Conservation (phyloP, 2,797 vertebrate genomes). For the Lepidocolaptes lacrymiger region DNA sequence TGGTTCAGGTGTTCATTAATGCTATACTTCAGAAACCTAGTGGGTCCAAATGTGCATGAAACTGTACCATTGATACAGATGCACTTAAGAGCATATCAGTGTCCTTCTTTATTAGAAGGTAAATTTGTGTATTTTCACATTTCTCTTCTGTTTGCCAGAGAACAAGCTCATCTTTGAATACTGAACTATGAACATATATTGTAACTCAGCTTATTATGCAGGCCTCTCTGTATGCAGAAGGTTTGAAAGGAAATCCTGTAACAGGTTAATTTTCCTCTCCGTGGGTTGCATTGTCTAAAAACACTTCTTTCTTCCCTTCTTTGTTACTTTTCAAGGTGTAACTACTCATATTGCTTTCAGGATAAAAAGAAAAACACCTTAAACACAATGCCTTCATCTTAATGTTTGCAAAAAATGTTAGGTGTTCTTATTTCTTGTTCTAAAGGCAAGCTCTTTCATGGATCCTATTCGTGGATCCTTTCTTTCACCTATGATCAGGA, state of each 20-base stretch:
- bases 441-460: not conserved
- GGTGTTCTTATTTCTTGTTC: not conserved
- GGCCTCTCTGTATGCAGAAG: not conserved
- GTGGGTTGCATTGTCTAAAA: slow-evolving; percentile 16
- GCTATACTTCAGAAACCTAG: not conserved
- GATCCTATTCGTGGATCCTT: not conserved
- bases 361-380: not conserved
- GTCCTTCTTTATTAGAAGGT: not conserved
- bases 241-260: slow-evolving; percentile 24
- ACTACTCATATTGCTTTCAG: not conserved
- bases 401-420: not conserved
- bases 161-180: slow-evolving; percentile 1
- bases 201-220: not conserved
- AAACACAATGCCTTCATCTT: not conserved
- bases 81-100: not conserved
- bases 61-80: not conserved
- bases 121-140: not conserved
- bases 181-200: not conserved
- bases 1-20: not conserved
- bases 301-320: not conserved
- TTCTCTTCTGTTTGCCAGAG: not conserved
- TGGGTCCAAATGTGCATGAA: not conserved
- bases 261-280: slow-evolving; percentile 48
- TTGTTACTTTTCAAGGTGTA: not conserved
- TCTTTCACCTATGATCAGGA: slow-evolving; percentile 5